These are phyloP conservation scores for Mesocentrotus franciscanus DNA, from an alignment of 53 echinoderm and acorn worm species.

Conservation along the genomic window DNA sequence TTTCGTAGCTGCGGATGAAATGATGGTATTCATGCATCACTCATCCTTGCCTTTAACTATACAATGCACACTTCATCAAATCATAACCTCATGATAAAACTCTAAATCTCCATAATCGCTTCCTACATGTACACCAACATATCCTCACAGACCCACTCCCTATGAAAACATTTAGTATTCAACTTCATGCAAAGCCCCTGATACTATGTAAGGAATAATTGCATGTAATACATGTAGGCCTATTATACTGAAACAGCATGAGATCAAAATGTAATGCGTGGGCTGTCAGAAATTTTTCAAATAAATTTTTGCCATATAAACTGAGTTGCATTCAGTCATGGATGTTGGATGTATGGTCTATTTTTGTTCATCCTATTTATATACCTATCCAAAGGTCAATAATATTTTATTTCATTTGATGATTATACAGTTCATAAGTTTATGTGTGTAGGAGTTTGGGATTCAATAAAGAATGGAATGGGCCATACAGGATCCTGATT, in stretches of 20 bases:
- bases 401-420: too few relatives aligned
- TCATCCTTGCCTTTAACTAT: background rate
- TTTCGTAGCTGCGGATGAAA: too few relatives aligned
- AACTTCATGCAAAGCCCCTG: background rate
- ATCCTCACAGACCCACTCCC: background rate
- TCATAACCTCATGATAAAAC: background rate
- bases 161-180: conserved; percentile 16
- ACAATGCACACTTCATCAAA: too few relatives aligned
- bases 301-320: background rate
- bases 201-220: background rate
- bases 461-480: too few relatives aligned
- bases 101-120: background rate
- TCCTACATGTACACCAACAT: background rate
- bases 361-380: background rate
- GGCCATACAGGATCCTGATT: too few relatives aligned
- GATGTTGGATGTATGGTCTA: background rate
- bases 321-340: background rate
- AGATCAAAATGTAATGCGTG: background rate
- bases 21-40: background rate
- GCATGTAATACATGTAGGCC: background rate
- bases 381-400: too few relatives aligned
- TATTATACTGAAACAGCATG: background rate
- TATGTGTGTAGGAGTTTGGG: too few relatives aligned
- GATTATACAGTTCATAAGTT: too few relatives aligned
- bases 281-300: background rate